Percentiles rank a stretch among this genome's conserved stretches.
These are phyloP conservation scores for Drosophila picticornis DNA, from an alignment of 2,888 invertebrate genomes.

Conservation along the genomic window DNA sequence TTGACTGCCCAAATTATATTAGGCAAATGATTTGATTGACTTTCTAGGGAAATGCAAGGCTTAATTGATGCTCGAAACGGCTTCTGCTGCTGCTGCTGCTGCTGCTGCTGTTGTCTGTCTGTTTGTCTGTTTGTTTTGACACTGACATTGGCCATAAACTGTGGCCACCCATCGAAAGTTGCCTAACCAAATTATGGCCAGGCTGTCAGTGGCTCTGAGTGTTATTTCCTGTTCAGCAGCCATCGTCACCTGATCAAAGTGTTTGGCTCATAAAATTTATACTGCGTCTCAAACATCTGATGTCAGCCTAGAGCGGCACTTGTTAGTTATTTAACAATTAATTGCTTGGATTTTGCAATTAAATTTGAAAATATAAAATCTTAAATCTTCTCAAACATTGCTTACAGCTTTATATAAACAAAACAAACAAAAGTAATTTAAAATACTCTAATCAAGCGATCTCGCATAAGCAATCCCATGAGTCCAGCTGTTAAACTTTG, in stretches of 20 bases:
- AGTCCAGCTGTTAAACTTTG: background rate
- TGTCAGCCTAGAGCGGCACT: background rate
- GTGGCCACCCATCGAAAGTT: constrained; percentile 46
- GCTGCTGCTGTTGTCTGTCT: background rate
- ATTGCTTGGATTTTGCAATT: background rate
- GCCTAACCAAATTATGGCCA: constrained; percentile 41
- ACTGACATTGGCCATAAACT: constrained; percentile 17
- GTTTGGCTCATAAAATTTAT: constrained; percentile 4
- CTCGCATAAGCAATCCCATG: background rate
- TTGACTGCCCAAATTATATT: constrained; percentile 8
- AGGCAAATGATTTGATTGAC: constrained; percentile 38
- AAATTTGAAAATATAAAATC: background rate
- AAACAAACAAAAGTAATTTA: background rate
- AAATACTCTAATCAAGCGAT: background rate
- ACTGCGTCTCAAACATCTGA: background rate
- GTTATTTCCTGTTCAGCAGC: constrained; percentile 18
- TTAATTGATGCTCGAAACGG: constrained; percentile 33
- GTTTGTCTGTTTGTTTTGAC: constrained; percentile 12
- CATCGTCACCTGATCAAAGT: constrained; percentile 11
- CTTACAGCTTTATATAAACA: background rate
- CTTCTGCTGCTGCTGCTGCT: background rate
- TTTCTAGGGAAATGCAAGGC: constrained; percentile 33
- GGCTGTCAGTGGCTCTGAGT: constrained; percentile 6
- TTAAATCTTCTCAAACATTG: background rate
- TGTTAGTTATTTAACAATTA: background rate